Base-by-base conservation (phyloP, 2,113 vertebrate genomes). In the Heterochromis multidens region DNA sequence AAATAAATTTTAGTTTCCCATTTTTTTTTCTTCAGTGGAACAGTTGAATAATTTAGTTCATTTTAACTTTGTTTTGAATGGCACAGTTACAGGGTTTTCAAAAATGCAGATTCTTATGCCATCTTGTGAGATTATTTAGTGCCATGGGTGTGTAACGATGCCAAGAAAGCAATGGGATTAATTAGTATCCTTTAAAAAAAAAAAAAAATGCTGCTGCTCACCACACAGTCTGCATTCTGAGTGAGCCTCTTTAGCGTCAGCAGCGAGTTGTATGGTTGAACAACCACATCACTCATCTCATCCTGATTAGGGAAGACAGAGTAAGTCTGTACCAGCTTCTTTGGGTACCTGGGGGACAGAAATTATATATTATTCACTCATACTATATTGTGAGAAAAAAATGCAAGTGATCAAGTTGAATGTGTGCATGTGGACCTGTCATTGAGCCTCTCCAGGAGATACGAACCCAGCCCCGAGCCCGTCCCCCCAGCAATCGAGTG, bases 241-340 rank as follows among this genome's bases (percentile, higher is more conserved):
- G 98, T 99, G 94, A 99, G 97, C 91, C 99, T 96, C 95, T 99
- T 99, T 82, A 99, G 95, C 0, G 98, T 99, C 83, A 99, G 96
- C 77, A 99, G 96, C 0, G 98, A 99, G 96, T 99, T 99, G 94
- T 99, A 99, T 0, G 98, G 99, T 94, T 99, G 98, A 23, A 99
- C 98, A 1, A 99, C 99, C 54, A 99, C 98, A 2, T 99, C 98
- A 0, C 99, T 99, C 98, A 99, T 99, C 95, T 99, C 99, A 2
- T 99, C 98, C 95, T 99, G 98, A 95, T 98, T 99, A 7, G 99
- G 98, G 92, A 99, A 99, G 76, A 99, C 99, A 0, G 98, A 99
- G 90, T 99, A 99, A 0, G 98, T 99, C 96, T 99, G 98, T 80
- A 99, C 97, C 94, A 99, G 93, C 92, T 99, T 99, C 96, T 99